These are phyloP conservation scores for Cheilosia urbana DNA, from an alignment of 2,888 invertebrate genomes.

Conservation along the genomic window DNA sequence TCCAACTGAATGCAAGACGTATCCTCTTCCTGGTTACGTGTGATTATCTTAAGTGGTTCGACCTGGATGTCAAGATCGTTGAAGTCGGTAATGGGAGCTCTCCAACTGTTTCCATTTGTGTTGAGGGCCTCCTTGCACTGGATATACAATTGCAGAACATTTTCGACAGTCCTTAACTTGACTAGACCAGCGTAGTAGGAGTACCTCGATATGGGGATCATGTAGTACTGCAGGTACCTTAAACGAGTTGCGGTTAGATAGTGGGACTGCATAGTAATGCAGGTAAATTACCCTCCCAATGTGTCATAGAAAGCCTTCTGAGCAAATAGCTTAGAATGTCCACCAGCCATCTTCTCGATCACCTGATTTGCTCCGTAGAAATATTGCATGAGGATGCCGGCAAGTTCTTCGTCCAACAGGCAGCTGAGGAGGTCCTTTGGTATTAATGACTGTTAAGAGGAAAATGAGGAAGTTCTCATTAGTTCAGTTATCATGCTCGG, in stretches of 20 bases:
- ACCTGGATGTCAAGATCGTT: conserved; percentile 76
- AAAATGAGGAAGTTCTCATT: not conserved
- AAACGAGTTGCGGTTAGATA: conserved; percentile 12
- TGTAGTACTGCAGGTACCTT: conserved; percentile 80
- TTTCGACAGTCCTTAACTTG: conserved; percentile 78
- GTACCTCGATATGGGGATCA: conserved; percentile 81
- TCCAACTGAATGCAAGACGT: conserved; percentile 80
- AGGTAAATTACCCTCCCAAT: conserved; percentile 79
- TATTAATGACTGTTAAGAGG: conserved; percentile 77
- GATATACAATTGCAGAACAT: conserved; percentile 78
- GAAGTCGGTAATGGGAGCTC: conserved; percentile 77
- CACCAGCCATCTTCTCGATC: conserved; percentile 77
- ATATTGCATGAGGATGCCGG: conserved; percentile 80
- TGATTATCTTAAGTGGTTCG: conserved; percentile 77
- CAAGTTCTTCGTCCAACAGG: conserved; percentile 79
- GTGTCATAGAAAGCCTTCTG: conserved; percentile 82
- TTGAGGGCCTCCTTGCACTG: conserved; percentile 80
- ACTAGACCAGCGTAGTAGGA: conserved; percentile 82
- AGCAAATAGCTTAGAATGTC: conserved; percentile 75
- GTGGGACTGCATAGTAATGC: not conserved
- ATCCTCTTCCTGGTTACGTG: conserved; percentile 64
- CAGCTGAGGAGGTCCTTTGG: conserved; percentile 79
- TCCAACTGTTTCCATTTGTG: conserved; percentile 83
- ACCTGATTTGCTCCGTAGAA: conserved; percentile 80
- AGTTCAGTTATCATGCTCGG: no score